Evolutionary conservation across 2,797 vertebrate genomes (phyloP), one percentile per base, ranked within the genome.

Genomic region (Graptemys geographica): DNA sequence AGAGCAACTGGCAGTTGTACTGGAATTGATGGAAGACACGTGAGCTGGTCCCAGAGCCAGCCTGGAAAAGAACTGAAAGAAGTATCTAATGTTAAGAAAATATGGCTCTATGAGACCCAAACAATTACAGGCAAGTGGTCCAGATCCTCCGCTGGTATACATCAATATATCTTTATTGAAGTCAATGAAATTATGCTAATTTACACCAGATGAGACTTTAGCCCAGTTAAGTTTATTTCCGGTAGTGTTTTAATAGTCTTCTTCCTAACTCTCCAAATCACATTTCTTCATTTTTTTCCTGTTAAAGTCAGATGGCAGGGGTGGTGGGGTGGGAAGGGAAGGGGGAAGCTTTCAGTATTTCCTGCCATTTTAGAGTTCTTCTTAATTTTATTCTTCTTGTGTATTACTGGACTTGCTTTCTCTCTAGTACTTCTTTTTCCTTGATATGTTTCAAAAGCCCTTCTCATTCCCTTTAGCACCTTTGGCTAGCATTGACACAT

Each of bases 391-490:
- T 93, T 94, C 74, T 76, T 51, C 31, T 4, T 37, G 52, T 3
- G 80, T 83, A 65, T 90, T 90, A 78, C 55, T 94, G 88, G 88
- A 53, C 21, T 6, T 27, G 81, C 89, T 96, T 94, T 92, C 28
- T 92, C 83, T 89, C 65, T 92, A 92, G 85, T 74, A 84, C n/a
- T 88, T 90, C 47, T 93, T 91, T 82, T 90, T 15, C 41, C 51
- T 95, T 92, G 81, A 79, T 78, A 83, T 25, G 51, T 90, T 92
- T 95, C 85, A 94, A 89, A 96, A 92, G 31, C 23, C 28, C n/a
- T 92, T 86, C 53, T 81, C 3, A 0, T 62, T 81, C 49, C 81
- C 83, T 81, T 96, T 94, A 72, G 86, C 57, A 47, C 79, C 85
- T 92, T 62, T 79, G 82, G 47, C 31, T 88, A n/a, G 28, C 74